phyloP scores from a whole-genome alignment of 2,113 vertebrate genomes.

The Orcinus orca region DNA sequence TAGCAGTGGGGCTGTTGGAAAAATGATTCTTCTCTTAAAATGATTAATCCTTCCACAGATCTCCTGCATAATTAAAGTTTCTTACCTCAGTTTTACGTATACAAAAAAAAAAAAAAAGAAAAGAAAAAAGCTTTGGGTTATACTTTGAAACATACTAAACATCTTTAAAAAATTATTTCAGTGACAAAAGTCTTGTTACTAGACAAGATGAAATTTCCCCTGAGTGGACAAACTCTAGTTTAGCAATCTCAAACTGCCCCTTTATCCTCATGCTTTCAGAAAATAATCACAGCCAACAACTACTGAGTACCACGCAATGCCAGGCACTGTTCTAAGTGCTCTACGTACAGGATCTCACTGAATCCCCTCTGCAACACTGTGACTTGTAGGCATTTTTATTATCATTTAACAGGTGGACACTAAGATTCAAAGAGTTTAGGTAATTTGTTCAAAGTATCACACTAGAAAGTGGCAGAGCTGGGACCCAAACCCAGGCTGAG shows the following conservation, averaged over 20 bases:
- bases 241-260: neutral
- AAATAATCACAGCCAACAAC: neutral
- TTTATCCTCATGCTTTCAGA: neutral
- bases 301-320: neutral
- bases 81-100: neutral
- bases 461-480: neutral
- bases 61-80: neutral
- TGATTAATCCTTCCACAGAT: neutral
- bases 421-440: neutral
- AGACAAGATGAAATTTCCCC: neutral
- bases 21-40: conserved; percentile 85
- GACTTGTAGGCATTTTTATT: neutral
- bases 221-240: neutral
- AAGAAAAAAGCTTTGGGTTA: neutral
- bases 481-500: neutral
- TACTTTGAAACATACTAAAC: neutral
- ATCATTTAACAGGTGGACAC: neutral
- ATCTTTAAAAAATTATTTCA: neutral
- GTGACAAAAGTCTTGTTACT: neutral
- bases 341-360: rapidly evolving
- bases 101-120: neutral
- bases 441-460: neutral
- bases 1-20: conserved; percentile 83
- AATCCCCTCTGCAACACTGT: neutral
- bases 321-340: neutral